Conservation (phyloP, 2,797 vertebrate species). For the Tinamus major region DNA sequence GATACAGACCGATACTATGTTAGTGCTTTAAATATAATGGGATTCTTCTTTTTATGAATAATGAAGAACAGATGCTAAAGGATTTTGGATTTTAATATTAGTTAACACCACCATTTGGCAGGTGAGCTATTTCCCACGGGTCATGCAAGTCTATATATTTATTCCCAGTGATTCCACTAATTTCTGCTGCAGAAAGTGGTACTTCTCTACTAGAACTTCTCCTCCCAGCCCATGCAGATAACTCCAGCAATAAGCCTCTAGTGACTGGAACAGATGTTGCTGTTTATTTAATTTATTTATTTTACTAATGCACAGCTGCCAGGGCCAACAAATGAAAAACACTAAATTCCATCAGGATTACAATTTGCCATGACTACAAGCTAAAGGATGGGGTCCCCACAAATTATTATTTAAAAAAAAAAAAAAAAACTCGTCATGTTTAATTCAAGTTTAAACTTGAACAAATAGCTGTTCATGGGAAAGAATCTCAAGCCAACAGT, state of each 20-base stretch:
- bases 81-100: conserved; percentile 15
- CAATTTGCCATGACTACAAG: background rate
- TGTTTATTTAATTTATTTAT: conserved; percentile 71
- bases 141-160: conserved; percentile 37
- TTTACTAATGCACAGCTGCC: conserved; percentile 59
- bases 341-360: background rate
- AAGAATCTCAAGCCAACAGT: background rate
- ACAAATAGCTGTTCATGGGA: background rate
- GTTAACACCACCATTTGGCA: background rate
- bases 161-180: conserved; percentile 46
- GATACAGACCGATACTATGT: background rate
- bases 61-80: conserved; percentile 21
- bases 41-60: background rate
- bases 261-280: conserved; percentile 60
- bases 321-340: conserved; percentile 3
- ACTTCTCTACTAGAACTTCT: background rate
- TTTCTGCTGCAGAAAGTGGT: conserved; percentile 38
- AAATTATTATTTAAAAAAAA: background rate
- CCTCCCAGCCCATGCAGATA: background rate
- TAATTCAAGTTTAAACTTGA: background rate
- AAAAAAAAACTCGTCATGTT: too few species aligned
- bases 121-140: conserved; percentile 6
- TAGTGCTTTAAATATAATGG: background rate
- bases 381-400: background rate
- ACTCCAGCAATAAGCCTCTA: conserved; percentile 48